Evolutionary conservation across 2,113 vertebrate species (phyloP).

Genomic region (Scartelaos histophorus): DNA sequence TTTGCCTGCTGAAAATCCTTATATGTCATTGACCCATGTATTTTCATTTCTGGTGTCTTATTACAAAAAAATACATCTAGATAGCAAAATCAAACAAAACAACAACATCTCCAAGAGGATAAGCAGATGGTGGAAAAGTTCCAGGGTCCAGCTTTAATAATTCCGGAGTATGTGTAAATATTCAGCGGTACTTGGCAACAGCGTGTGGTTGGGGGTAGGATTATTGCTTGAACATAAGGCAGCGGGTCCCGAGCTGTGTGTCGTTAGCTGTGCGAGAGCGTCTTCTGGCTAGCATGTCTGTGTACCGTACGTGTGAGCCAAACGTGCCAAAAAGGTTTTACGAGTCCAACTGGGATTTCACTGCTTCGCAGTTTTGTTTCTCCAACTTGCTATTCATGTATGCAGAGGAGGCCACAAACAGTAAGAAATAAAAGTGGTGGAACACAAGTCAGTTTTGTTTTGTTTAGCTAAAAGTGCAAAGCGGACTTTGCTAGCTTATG

Average conservation of each 20-base stretch:
- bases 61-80: too few species aligned
- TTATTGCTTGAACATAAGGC: conserved; percentile 10
- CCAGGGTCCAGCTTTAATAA: conserved; percentile 11
- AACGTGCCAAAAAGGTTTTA: not conserved
- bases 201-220: not conserved
- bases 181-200: not conserved
- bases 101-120: not conserved
- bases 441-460: too few species aligned
- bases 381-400: conserved; percentile 1
- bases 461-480: too few species aligned
- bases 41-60: too few species aligned
- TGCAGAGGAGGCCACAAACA: not conserved
- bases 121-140: not conserved
- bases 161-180: conserved; percentile 17
- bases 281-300: conserved; percentile 12
- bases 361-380: not conserved
- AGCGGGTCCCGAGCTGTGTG: conserved; percentile 5
- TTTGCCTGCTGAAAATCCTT: too few species aligned
- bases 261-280: conserved; percentile 13
- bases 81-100: not conserved
- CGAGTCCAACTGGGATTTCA: not conserved
- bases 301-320: not conserved
- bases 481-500: too few species aligned
- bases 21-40: too few species aligned
- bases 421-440: too few species aligned